Evolutionary conservation across 2,797 vertebrate species (phyloP).

Genomic region (Lagorchestes hirsutus): DNA sequence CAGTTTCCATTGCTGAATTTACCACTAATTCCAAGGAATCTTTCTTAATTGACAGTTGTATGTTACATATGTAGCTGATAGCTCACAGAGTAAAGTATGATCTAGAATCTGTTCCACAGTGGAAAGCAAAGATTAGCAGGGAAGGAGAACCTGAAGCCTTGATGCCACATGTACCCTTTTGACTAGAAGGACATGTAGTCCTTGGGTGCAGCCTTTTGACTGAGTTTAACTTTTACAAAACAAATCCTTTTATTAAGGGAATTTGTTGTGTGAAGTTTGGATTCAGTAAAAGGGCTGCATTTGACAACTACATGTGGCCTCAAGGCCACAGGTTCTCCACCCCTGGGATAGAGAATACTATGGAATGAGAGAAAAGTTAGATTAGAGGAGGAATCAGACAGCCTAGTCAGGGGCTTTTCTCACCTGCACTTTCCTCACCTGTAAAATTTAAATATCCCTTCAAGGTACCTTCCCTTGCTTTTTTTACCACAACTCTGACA

Average conservation of each 20-base stretch:
- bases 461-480: background rate
- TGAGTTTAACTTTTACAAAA: no score
- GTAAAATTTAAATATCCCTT: background rate
- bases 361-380: background rate
- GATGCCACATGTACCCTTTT: no score
- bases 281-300: no score
- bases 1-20: background rate
- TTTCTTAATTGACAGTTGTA: background rate
- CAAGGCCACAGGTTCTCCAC: no score
- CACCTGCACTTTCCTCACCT: background rate
- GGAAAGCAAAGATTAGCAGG: background rate
- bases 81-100: background rate
- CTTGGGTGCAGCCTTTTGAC: no score
- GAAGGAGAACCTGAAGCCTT: no score
- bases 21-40: background rate
- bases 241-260: no score
- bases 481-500: background rate
- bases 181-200: no score
- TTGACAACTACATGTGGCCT: no score
- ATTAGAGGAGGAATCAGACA: background rate
- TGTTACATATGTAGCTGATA: background rate
- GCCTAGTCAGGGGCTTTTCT: background rate
- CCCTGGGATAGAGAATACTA: background rate
- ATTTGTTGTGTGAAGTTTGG: no score
- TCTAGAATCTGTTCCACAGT: background rate